phyloP scores from a whole-genome alignment of 1,140 invertebrate species.

The Solenopsis invicta region DNA sequence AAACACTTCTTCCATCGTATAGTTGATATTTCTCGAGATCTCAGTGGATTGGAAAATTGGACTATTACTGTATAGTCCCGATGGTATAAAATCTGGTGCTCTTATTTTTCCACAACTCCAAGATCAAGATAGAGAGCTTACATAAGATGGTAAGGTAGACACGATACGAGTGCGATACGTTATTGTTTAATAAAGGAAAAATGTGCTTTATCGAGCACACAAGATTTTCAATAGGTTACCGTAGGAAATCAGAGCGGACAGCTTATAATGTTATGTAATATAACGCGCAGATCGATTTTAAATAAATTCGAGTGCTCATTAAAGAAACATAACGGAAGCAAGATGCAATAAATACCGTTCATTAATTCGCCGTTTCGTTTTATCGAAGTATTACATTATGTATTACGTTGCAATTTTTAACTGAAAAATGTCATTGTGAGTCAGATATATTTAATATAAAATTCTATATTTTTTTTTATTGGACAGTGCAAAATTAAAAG shows the following conservation, averaged over 20 bases:
- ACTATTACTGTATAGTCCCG: not conserved
- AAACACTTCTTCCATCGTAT: not conserved
- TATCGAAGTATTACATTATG: not conserved
- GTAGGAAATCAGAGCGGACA: not conserved
- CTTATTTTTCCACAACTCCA: constrained; percentile 16
- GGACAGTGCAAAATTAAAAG: not conserved
- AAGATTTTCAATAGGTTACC: constrained; percentile 33
- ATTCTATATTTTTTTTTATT: not conserved
- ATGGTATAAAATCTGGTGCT: constrained; percentile 31
- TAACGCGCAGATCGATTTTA: not conserved
- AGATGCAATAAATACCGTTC: not conserved
- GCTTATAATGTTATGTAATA: not conserved
- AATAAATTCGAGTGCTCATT: not conserved
- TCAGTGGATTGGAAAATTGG: not conserved
- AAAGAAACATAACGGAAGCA: not conserved
- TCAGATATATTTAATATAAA: not conserved
- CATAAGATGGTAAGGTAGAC: constrained; percentile 17
- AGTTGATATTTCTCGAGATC: constrained; percentile 10
- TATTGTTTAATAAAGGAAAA: constrained; percentile 45
- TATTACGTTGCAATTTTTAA: not conserved
- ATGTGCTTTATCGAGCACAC: constrained; percentile 6
- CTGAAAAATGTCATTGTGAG: not conserved
- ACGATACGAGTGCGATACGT: constrained; percentile 4
- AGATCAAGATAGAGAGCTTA: not conserved
- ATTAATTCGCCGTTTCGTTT: not conserved